A percentile compares a stretch with the other conserved stretches of the same genome.
Evolutionary conservation across 2,113 vertebrate species (phyloP).

Genomic region (Caloenas nicobarica): DNA sequence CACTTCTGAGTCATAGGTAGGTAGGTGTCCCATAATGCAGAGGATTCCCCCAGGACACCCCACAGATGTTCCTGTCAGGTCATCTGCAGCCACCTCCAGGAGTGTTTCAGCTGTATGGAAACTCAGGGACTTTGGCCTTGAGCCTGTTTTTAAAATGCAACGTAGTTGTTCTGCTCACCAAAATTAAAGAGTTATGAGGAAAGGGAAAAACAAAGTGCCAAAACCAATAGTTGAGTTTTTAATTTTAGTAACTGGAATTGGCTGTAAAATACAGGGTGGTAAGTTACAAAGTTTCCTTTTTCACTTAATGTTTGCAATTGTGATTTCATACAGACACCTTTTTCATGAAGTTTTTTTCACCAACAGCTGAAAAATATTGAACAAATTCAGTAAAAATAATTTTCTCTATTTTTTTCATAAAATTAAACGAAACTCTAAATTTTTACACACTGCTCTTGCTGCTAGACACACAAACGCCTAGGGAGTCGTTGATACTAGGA

Average conservation of each 20-base stretch:
- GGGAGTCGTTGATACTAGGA: background rate
- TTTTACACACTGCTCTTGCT: background rate
- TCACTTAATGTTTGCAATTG: background rate
- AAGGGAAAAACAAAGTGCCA: background rate
- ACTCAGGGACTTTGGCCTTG: background rate
- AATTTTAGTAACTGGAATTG: conserved; percentile 19
- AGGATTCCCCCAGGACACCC: background rate
- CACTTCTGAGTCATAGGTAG: background rate
- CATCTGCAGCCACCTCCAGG: background rate
- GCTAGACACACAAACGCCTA: background rate
- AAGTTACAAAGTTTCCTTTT: background rate
- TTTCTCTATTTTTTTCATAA: background rate
- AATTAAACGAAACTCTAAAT: background rate
- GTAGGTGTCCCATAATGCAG: background rate
- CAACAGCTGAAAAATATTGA: background rate
- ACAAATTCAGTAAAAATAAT: background rate
- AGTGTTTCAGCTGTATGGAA: background rate
- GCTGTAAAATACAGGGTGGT: background rate
- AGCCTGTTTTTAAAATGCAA: background rate
- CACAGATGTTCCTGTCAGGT: background rate
- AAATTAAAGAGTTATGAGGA: background rate
- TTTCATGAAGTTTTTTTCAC: background rate
- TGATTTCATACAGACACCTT: background rate
- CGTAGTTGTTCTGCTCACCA: background rate
- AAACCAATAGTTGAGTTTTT: conserved; percentile 21